These are phyloP conservation scores for Tetrao urogallus DNA, from an alignment of 2,113 vertebrate species.

Conservation along the genomic window DNA sequence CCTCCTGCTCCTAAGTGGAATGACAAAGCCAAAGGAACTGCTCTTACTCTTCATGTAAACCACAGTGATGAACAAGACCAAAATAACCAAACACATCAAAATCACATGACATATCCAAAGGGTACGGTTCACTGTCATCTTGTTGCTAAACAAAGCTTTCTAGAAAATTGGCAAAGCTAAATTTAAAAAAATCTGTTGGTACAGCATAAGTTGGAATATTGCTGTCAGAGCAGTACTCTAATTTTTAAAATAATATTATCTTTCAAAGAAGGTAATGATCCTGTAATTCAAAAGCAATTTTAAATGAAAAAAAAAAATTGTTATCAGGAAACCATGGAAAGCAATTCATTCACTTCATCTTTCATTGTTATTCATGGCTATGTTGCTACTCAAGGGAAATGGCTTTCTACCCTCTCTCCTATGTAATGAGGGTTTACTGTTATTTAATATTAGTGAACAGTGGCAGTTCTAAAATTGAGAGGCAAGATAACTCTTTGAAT, in stretches of 20 bases:
- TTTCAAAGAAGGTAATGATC: background rate
- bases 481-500: background rate
- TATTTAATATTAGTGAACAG: background rate
- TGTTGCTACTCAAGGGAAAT: background rate
- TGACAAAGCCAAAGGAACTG: background rate
- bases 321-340: background rate
- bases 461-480: background rate
- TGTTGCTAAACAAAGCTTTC: background rate
- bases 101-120: background rate
- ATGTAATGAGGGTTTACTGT: background rate
- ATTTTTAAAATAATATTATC: background rate
- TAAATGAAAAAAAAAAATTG: background rate
- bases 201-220: background rate
- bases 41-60: background rate
- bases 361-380: background rate
- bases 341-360: background rate
- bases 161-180: background rate
- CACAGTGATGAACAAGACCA: background rate
- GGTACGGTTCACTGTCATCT: constrained; percentile 9
- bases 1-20: background rate
- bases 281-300: background rate
- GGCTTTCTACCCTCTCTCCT: background rate
- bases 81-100: background rate
- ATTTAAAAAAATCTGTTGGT: background rate
- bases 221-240: background rate